Base-by-base conservation (phyloP, 1,140 invertebrate genomes). In the Mactra quadrangularis region DNA sequence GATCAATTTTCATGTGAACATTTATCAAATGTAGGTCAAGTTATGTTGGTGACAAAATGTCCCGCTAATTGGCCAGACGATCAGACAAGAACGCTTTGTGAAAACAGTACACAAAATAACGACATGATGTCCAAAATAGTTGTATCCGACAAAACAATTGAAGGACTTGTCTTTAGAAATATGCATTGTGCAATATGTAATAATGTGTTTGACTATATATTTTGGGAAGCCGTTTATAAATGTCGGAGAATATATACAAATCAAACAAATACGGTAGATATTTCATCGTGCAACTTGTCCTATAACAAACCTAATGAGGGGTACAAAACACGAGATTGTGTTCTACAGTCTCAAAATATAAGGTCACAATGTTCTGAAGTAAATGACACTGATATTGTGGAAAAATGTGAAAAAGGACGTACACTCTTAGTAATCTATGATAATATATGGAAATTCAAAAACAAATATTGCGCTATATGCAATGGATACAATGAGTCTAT, bases 41-140 rank as follows among this genome's bases (percentile, higher is more conserved):
- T 50, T 7, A 29, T 68, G 64, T 13, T 68, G 35, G 64, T 68
- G 19, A 47, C 64, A 68, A 68, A 68, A 68, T 68, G 64, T 50
- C 11, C 45, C 27, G 25, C 64, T 47, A 1, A 22, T 50, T 52
- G 64, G 64, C 29, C 47, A 27, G 38, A 50, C 15, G 41, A 50
- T 25, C 3, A 31, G 3, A 68, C 64, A 25, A 31, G 17, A 50
- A 19, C 2, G 17, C 64, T 68, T 31, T 68, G 64, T 31, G 64
- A 68, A 19, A 3, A 31, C 4, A 33, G n/a, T 1, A 1, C 27
- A 2, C 6, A 27, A 15, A 19, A 1, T 17, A 25, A 50, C 31
- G 64, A 68, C n/a, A 50, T 50, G 27, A 15, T 50, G n/a, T 68
- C 64, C 0, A 13, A 33, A 50, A 19, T 68, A 31, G 27, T 41